Evolutionary conservation across 2,113 vertebrate species (phyloP).

Genomic region (Neomonachus schauinslandi): DNA sequence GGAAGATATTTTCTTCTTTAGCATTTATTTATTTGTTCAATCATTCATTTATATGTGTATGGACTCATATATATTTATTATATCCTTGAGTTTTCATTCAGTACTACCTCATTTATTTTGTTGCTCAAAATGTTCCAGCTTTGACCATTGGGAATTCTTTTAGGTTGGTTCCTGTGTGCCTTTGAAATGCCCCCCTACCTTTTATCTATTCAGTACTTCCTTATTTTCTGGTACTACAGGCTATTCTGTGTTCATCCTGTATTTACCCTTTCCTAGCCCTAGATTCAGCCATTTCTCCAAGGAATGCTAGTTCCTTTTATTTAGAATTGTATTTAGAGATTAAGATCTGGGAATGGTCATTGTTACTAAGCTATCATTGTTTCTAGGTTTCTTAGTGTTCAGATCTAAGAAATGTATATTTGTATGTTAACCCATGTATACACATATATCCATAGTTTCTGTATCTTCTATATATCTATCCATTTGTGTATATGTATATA

Average conservation of each 20-base stretch:
- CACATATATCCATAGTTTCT: neutral
- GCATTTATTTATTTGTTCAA: slow-evolving; percentile 11
- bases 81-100: neutral
- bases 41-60: neutral
- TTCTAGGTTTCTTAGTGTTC: neutral
- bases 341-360: neutral
- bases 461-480: neutral
- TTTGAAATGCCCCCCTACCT: neutral
- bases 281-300: slow-evolving; percentile 26
- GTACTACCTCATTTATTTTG: slow-evolving; percentile 21
- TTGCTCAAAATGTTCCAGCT: slow-evolving; percentile 20
- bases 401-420: neutral
- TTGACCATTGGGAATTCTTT: neutral
- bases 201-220: neutral
- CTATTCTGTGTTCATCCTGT: neutral
- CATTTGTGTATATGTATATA: neutral
- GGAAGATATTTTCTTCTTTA: neutral
- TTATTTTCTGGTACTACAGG: slow-evolving; percentile 47
- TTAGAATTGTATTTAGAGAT: slow-evolving; percentile 26
- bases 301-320: neutral
- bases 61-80: neutral
- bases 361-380: neutral
- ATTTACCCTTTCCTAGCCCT: neutral
- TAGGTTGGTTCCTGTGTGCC: neutral
- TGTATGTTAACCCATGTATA: neutral